Evolutionary conservation across 2,797 vertebrate genomes (phyloP), one percentile per base, ranked within the genome.

Genomic region (Xiphophorus birchmanni): DNA sequence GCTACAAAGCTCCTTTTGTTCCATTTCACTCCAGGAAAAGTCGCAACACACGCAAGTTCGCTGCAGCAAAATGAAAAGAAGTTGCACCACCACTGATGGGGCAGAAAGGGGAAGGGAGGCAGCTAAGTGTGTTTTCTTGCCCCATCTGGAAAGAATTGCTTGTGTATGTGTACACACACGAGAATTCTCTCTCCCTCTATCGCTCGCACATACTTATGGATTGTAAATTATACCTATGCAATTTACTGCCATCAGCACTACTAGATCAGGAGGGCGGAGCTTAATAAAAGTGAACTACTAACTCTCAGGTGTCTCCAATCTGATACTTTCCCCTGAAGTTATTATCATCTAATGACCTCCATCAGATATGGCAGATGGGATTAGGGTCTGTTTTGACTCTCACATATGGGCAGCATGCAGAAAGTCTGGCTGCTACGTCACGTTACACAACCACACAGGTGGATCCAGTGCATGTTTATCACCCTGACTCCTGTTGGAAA

Each of bases 1-100:
- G 81, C 90, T 83, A 95, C 95, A 95, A 95, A 94, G 95, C 86
- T 86, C 77, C 92, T 94, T 96, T 95, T 96, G 95, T 96, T 95
- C 86, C 82, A 78, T 85, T 87, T 69, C 88, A 92, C 89, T 92
- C 87, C 86, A 81, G 91, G 88, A 94, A 93, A n/a, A 92, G 91
- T 90, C 80, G 87, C 82, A 91, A 90, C 60, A 83, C 91, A 95
- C 77, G 91, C 93, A 92, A 95, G 82, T 80, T 78, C 84, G 90
- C 89, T 82, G 80, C 83, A 89, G 89, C 80, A 79, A 88, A 94
- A 94, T 90, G 86, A 89, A 85, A 88, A 86, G 80, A 82, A 88
- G 86, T 92, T 78, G 83, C 91, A 88, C 80, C 82, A 91, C 82
- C 79, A 89, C 81, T 48, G 81, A 85, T 75, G 76, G 48, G 76